phyloP scores from a whole-genome alignment of 2,113 vertebrate genomes.

The Lontra canadensis region DNA sequence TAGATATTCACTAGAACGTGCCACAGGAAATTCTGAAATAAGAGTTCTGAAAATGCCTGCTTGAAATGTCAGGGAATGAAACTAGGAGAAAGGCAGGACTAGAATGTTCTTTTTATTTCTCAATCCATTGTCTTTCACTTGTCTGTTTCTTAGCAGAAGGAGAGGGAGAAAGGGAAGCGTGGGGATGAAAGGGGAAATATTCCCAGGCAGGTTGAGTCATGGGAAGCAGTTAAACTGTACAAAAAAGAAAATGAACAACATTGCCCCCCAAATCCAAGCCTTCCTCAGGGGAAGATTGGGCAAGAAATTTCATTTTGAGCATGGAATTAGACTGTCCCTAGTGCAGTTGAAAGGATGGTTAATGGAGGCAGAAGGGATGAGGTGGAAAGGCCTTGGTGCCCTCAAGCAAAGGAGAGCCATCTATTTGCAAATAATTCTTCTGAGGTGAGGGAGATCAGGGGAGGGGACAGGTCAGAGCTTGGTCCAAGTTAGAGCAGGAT shows the following conservation, averaged over 20 bases:
- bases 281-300: neutral
- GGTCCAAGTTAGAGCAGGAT: neutral
- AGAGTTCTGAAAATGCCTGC: neutral
- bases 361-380: neutral
- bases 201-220: neutral
- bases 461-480: neutral
- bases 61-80: neutral
- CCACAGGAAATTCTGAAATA: constrained; percentile 23
- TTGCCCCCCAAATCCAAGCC: neutral
- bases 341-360: neutral
- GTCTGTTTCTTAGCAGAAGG: neutral
- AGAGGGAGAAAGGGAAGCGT: neutral
- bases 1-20: neutral
- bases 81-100: neutral
- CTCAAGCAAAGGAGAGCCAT: neutral
- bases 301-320: neutral
- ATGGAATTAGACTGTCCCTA: neutral
- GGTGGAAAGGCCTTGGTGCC: neutral
- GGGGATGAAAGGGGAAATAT: neutral
- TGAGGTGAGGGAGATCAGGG: neutral
- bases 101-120: neutral
- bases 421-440: neutral
- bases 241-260: neutral
- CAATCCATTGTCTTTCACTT: neutral
- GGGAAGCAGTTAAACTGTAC: neutral